phyloP scores from a whole-genome alignment of 2,797 vertebrate species.

The Tauraco hartlaubi region DNA sequence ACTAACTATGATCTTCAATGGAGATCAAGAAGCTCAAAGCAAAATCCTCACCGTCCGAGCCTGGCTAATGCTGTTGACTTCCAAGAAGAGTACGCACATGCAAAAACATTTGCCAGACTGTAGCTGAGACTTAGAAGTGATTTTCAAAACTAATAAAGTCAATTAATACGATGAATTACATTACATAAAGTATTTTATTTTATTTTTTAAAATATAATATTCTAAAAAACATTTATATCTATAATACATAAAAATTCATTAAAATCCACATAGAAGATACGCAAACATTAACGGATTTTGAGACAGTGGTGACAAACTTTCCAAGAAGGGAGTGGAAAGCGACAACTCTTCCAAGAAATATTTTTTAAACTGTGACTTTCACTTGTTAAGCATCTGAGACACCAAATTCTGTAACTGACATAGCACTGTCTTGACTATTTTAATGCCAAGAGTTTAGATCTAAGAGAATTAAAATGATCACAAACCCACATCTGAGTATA shows the following conservation, averaged over 20 bases:
- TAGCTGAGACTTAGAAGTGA: neutral
- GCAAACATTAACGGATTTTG: neutral
- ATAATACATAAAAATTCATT: neutral
- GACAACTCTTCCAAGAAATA: neutral
- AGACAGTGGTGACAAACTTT: neutral
- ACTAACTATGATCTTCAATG: neutral
- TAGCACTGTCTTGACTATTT: neutral
- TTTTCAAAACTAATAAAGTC: neutral
- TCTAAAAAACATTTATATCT: neutral
- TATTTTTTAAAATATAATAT: neutral
- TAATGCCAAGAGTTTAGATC: neutral
- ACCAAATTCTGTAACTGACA: neutral
- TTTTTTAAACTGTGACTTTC: neutral
- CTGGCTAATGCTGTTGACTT: neutral
- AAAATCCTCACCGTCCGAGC: neutral
- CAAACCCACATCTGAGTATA: neutral
- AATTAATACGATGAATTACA: neutral
- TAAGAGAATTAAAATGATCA: neutral
- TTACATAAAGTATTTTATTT: slow-evolving; percentile 39
- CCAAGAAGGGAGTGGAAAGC: neutral
- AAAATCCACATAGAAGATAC: neutral
- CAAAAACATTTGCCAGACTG: neutral
- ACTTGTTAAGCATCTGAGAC: neutral
- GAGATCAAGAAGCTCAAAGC: neutral
- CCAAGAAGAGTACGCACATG: neutral